These are phyloP conservation scores for Oreochromis grahami DNA, from an alignment of 2,797 vertebrate genomes.

Conservation along the genomic window DNA sequence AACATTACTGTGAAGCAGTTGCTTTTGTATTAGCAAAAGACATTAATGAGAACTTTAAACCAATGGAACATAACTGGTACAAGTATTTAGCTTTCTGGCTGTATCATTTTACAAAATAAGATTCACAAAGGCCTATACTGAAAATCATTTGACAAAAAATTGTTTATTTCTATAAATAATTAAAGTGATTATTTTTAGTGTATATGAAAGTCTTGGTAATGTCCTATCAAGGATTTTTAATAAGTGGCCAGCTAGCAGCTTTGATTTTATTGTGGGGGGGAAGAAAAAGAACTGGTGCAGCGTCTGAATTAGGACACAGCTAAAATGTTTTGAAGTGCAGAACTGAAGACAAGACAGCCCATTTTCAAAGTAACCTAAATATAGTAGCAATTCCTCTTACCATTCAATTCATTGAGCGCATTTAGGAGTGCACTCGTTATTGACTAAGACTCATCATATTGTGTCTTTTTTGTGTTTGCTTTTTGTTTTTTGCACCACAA, in stretches of 20 bases:
- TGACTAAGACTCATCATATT: neutral
- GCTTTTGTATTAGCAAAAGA: neutral
- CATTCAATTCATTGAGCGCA: neutral
- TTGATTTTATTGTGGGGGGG: neutral
- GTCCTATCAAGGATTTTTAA: neutral
- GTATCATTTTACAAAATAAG: neutral
- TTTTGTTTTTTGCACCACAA: neutral
- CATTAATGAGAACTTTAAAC: neutral
- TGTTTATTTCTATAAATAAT: neutral
- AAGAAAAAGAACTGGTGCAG: neutral
- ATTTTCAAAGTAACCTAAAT: conserved; percentile 28
- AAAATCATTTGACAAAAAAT: neutral
- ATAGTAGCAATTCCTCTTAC: conserved; percentile 25
- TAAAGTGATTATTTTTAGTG: neutral
- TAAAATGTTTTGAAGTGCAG: neutral
- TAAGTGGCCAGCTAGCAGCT: neutral
- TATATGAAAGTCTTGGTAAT: neutral
- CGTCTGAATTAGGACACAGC: conserved; percentile 6
- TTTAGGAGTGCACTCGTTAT: neutral
- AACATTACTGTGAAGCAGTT: neutral
- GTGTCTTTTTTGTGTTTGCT: neutral
- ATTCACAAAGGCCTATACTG: neutral
- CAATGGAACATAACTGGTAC: neutral
- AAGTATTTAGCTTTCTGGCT: neutral
- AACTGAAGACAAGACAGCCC: neutral